A percentile compares a stretch with the other conserved stretches of the same genome.
These are phyloP conservation scores for Hesperophylax magnus DNA, from an alignment of 1,140 invertebrate species.

Conservation along the genomic window DNA sequence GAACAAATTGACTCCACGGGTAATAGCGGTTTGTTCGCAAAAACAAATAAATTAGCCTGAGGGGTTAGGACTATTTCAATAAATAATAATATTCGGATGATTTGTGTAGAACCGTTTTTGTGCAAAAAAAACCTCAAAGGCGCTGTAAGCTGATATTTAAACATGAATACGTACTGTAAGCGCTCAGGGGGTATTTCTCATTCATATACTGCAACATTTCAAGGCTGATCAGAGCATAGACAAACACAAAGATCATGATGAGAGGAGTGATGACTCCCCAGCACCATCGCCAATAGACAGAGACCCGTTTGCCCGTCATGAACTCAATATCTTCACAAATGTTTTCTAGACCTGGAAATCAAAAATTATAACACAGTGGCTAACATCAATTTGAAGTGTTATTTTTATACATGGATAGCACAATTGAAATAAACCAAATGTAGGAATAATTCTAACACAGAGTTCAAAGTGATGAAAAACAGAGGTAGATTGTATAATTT, in stretches of 20 bases:
- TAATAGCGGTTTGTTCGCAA: too few species aligned
- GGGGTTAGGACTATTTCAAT: too few species aligned
- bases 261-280: slow-evolving; percentile 84
- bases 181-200: slow-evolving; percentile 57
- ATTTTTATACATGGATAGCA: not conserved
- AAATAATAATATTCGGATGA: too few species aligned
- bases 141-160: too few species aligned
- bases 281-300: slow-evolving; percentile 84
- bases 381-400: not conserved
- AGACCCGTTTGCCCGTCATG: slow-evolving; percentile 81
- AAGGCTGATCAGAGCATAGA: slow-evolving; percentile 73
- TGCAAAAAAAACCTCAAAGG: too few species aligned
- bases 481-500: too few species aligned
- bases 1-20: too few species aligned
- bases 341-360: slow-evolving; percentile 74
- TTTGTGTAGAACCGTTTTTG: too few species aligned
- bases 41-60: too few species aligned
- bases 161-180: slow-evolving; percentile 44
- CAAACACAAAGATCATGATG: slow-evolving; percentile 78
- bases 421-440: too few species aligned
- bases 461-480: too few species aligned
- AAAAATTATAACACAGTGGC: not conserved
- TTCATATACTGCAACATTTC: slow-evolving; percentile 71
- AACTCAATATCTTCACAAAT: slow-evolving; percentile 83
- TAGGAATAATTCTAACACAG: too few species aligned